phyloP scores from a whole-genome alignment of 2,888 invertebrate genomes.

The Metalampra italica region DNA sequence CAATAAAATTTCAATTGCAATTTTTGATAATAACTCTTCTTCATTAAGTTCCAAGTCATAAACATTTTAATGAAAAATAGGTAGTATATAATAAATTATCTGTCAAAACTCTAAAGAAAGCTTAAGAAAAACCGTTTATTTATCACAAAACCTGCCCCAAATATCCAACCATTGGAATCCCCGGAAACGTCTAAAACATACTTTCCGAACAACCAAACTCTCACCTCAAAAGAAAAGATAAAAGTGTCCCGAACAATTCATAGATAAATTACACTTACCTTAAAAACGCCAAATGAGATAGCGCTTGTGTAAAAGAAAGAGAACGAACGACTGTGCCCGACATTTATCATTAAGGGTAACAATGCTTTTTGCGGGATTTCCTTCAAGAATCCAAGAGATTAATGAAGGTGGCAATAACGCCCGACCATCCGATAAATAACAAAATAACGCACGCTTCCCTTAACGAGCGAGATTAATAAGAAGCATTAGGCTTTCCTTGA shows the following conservation, averaged over 20 bases:
- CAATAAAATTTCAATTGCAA: too few relatives aligned
- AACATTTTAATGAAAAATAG: not conserved
- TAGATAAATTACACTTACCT: conserved; percentile 58
- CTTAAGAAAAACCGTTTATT: not conserved
- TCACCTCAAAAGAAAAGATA: conserved; percentile 42
- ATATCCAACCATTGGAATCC: not conserved
- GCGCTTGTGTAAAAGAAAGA: conserved; percentile 22
- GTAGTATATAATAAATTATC: not conserved
- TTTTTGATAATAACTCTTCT: too few relatives aligned
- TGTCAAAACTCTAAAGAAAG: not conserved
- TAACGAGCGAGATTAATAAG: conserved; percentile 63
- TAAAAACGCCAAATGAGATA: conserved; percentile 47
- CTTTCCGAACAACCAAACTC: conserved; percentile 21
- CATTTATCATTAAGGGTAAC: conserved; percentile 71
- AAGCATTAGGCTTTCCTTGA: conserved; percentile 34
- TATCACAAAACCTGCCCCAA: not conserved
- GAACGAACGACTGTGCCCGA: conserved; percentile 29
- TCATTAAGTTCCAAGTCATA: too few relatives aligned
- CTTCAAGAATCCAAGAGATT: conserved; percentile 71
- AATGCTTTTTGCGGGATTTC: conserved; percentile 72
- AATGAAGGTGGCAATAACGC: conserved; percentile 70
- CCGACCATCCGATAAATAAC: conserved; percentile 69
- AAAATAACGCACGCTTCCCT: conserved; percentile 61
- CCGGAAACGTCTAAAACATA: conserved; percentile 27
- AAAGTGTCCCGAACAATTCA: conserved; percentile 58